Conservation (phyloP, 2,888 invertebrate species). For the Tinea pellionella region DNA sequence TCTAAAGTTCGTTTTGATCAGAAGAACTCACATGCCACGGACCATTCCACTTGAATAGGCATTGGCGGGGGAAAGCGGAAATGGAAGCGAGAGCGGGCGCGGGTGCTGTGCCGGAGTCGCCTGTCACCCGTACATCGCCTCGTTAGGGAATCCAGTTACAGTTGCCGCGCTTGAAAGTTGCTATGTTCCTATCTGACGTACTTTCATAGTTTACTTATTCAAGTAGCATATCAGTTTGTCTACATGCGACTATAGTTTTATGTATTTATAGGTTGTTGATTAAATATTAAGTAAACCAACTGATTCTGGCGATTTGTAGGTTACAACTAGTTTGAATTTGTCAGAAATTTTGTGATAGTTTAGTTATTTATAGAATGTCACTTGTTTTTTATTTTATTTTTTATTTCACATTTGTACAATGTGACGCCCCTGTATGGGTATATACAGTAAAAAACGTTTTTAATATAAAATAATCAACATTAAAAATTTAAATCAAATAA, state of each 20-base stretch:
- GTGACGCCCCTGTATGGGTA: no score
- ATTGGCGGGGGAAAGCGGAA: neutral
- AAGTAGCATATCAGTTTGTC: neutral
- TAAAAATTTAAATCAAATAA: no score
- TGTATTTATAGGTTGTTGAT: no score
- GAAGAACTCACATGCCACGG: slow-evolving; percentile 7
- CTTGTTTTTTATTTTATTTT: no score
- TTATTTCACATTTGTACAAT: no score
- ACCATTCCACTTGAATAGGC: neutral
- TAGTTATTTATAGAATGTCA: no score
- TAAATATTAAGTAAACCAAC: no score
- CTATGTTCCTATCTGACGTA: slow-evolving; percentile 45
- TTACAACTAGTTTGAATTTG: no score
- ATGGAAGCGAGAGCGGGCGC: neutral
- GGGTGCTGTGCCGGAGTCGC: slow-evolving; percentile 15
- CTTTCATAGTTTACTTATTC: neutral
- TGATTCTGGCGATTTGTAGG: no score
- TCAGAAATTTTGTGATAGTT: no score
- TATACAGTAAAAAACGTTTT: no score
- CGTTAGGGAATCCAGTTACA: slow-evolving; percentile 59
- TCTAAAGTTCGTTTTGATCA: neutral
- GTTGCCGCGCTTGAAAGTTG: slow-evolving; percentile 43
- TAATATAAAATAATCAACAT: no score
- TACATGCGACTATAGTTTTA: neutral
- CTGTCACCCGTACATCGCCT: slow-evolving; percentile 37